Conservation (phyloP, 2,113 vertebrate genomes). For the Chauna torquata region DNA sequence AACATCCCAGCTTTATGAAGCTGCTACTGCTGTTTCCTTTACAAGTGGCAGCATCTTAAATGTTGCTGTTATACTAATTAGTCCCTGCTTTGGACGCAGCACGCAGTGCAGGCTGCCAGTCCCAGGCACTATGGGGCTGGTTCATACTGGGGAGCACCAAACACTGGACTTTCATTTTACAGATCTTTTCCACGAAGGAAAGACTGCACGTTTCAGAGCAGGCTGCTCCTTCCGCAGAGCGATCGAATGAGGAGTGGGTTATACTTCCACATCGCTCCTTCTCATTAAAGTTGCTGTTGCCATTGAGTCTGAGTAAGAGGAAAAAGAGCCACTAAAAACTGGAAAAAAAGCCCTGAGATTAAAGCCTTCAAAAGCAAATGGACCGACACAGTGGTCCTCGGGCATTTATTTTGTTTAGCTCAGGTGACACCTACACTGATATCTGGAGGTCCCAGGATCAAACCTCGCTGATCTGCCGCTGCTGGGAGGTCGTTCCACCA, state of each 20-base stretch:
- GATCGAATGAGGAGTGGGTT: not conserved
- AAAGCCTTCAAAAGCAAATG: not conserved
- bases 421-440: not conserved
- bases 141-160: not conserved
- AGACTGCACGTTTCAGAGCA: not conserved
- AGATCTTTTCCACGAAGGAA: not conserved
- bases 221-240: not conserved
- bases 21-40: not conserved
- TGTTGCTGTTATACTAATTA: fast-evolving
- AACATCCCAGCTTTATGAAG: not conserved
- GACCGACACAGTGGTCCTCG: not conserved
- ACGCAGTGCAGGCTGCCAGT: not conserved
- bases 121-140: not conserved
- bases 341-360: not conserved
- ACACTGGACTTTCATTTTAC: not conserved
- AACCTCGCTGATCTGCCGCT: not conserved
- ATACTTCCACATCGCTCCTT: not conserved
- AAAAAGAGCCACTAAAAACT: not conserved
- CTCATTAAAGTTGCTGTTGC: not conserved
- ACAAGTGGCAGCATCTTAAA: not conserved
- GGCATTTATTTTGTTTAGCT: not conserved
- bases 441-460: not conserved
- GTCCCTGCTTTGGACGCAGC: not conserved
- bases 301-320: not conserved
- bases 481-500: not conserved